Evolutionary conservation across 2,113 vertebrate species (phyloP).

Genomic region (Urocitellus parryii): DNA sequence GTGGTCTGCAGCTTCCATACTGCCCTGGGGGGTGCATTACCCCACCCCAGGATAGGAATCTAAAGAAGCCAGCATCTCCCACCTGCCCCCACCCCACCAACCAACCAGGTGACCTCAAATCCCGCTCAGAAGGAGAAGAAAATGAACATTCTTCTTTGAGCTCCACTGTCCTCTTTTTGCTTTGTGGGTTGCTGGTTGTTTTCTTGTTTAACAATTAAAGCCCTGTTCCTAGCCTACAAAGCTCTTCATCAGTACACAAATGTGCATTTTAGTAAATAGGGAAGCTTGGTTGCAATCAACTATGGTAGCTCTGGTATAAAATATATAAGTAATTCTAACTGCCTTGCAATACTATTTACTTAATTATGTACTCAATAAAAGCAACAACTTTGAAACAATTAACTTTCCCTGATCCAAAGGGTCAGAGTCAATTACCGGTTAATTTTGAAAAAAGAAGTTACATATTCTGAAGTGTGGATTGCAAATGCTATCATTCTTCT

Average conservation of each 20-base stretch:
- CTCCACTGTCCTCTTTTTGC: neutral
- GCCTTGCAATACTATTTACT: neutral
- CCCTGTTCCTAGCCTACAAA: neutral
- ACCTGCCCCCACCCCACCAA: too few relatives aligned
- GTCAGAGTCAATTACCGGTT: neutral
- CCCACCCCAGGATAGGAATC: neutral
- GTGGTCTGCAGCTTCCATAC: neutral
- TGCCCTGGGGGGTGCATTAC: accelerated
- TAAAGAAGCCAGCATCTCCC: neutral
- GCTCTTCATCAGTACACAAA: neutral
- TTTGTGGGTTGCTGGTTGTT: neutral
- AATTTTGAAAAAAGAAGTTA: constrained; percentile 15
- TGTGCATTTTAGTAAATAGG: neutral
- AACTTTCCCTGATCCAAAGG: neutral
- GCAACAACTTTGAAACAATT: constrained; percentile 33
- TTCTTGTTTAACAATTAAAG: neutral
- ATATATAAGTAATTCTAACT: neutral
- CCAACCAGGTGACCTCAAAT: neutral
- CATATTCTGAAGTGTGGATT: neutral
- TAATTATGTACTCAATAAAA: constrained; percentile 30
- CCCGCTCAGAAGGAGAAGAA: neutral
- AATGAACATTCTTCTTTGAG: neutral
- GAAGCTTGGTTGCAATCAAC: neutral
- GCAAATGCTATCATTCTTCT: neutral
- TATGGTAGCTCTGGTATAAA: neutral